Percentiles rank a stretch among this genome's conserved stretches.
Evolutionary conservation across 2,888 invertebrate genomes (phyloP).

Genomic region (Drosophila neotestacea): DNA sequence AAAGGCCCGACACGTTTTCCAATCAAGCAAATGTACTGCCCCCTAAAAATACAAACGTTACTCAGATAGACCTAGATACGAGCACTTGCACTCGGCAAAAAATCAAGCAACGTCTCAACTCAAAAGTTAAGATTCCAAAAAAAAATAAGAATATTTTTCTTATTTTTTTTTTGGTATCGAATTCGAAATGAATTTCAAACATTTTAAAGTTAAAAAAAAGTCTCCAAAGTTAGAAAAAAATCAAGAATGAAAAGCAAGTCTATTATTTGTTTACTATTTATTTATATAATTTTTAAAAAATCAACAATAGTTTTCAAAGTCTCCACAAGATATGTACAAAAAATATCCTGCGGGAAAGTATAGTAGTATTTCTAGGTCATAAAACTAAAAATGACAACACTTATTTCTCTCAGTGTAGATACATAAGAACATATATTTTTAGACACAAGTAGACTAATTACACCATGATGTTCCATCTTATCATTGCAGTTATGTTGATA

Average conservation of each 20-base stretch:
- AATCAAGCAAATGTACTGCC: slow-evolving; percentile 61
- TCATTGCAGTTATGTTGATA: slow-evolving; percentile 71
- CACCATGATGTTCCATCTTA: slow-evolving; percentile 14
- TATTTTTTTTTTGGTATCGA: no score
- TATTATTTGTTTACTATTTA: no score
- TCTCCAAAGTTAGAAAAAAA: not conserved
- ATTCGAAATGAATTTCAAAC: no score
- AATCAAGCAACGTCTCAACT: not conserved
- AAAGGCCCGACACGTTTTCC: slow-evolving; percentile 50
- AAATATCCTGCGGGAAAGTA: no score
- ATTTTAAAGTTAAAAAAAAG: no score
- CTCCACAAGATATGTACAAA: not conserved
- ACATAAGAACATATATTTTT: not conserved
- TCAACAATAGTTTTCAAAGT: slow-evolving; percentile 4
- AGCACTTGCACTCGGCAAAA: slow-evolving; percentile 1
- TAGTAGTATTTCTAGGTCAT: no score
- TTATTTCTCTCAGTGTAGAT: not conserved
- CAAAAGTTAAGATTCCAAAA: not conserved
- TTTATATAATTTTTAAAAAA: no score
- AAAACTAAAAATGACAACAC: not conserved
- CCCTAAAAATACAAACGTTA: slow-evolving; percentile 27
- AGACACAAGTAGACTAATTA: slow-evolving; percentile 12
- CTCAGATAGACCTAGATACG: not conserved
- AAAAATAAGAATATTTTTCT: no score
- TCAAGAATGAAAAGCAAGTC: no score